Base-by-base conservation (phyloP, 2,888 invertebrate species). In the Thereva nobilitata region DNA sequence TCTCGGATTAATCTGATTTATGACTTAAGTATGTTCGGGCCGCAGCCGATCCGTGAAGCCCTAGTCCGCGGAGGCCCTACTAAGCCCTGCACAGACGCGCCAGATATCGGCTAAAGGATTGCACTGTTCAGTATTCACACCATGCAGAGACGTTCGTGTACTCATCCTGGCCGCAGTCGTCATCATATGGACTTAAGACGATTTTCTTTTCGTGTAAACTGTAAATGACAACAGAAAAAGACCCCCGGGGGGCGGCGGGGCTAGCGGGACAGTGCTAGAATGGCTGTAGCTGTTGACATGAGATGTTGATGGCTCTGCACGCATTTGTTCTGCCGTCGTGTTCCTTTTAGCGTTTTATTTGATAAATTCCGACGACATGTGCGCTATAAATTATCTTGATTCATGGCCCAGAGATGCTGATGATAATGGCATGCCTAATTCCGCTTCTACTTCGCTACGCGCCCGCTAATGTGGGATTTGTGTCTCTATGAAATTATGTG, bases 311-410 rank as follows among this genome's bases (percentile, higher is more conserved):
- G 54, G 55, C 64, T 64, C 50, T 50, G 61, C 50, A 50, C 61
- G 61, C 61, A 61, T 61, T 61, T 61, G 61, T 61, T 64, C 64
- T 64, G 64, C 54, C 45, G 53, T 64, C 54, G 61, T 61, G 42
- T 61, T 49, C 61, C 61, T 61, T 61, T 66, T 59, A 67, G 49
- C 63, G 66, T 70, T 70, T 70, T 66, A 70, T 70, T 70, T 70
- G 70, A 70, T 70, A 68, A 70, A 70, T 70, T 70, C 67, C 70
- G 70, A 68, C 70, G 70, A 70, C 70, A 70, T 70, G 70, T 70
- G 70, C 64, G 70, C 68, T 52, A 70, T 70, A 70, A 70, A 70
- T 70, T 68, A 68, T 68, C 63, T 70, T 70, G 70, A 70, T 70
- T 68, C 70, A 70, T 70, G 64, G 66, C 55, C 47, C 64, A 63